phyloP scores from a whole-genome alignment of 2,113 vertebrate genomes.

The Recurvirostra avosetta region DNA sequence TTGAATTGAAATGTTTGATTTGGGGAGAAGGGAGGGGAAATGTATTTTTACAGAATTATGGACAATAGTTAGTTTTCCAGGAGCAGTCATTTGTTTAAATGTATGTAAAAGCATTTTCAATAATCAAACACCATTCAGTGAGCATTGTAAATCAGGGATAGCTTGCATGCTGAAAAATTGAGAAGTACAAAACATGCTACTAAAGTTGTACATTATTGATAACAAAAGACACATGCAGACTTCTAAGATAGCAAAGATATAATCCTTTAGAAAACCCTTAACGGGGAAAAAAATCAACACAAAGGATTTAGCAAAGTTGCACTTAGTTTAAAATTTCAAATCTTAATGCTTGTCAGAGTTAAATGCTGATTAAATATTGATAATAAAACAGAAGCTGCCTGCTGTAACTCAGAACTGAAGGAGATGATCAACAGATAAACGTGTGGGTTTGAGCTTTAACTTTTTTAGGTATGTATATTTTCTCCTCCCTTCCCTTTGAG shows the following conservation, averaged over 20 bases:
- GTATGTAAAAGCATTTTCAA: constrained; percentile 44
- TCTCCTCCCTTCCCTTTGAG: neutral
- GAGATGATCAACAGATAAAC: constrained; percentile 29
- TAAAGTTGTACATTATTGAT: constrained; percentile 55
- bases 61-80: constrained; percentile 57
- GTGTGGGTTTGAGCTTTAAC: neutral
- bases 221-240: constrained; percentile 40
- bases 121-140: constrained; percentile 60
- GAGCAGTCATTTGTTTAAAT: constrained; percentile 60
- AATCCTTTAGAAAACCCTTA: constrained; percentile 36
- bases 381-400: constrained; percentile 22
- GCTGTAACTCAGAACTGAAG: neutral
- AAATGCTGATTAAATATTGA: constrained; percentile 54
- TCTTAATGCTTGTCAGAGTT: constrained; percentile 37
- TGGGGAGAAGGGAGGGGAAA: constrained; percentile 16
- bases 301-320: constrained; percentile 52
- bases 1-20: constrained; percentile 57
- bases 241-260: constrained; percentile 37
- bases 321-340: constrained; percentile 41
- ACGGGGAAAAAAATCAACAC: neutral
- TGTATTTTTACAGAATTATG: constrained; percentile 57
- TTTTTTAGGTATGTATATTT: neutral
- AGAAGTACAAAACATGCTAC: constrained; percentile 38
- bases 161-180: constrained; percentile 43
- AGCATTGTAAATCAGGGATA: constrained; percentile 43